Evolutionary conservation across 2,797 vertebrate genomes (phyloP).

Genomic region (Silurus aristotelis): DNA sequence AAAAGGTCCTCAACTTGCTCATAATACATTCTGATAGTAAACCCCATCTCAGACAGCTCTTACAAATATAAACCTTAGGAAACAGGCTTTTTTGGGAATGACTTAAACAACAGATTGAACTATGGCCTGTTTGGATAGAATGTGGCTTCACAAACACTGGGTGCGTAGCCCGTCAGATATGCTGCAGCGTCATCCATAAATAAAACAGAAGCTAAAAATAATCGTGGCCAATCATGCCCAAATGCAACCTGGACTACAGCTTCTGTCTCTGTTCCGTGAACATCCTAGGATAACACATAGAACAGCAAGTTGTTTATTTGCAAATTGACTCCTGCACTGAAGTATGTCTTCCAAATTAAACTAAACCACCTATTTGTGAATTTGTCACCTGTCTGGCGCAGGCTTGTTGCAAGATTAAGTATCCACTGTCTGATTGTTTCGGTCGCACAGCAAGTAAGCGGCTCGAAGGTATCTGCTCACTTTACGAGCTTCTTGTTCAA

Average conservation of each 20-base stretch:
- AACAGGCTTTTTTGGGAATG: not conserved
- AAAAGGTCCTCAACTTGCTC: not conserved
- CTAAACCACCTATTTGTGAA: not conserved
- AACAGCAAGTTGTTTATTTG: not conserved
- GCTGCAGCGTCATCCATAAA: not conserved
- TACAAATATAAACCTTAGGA: not conserved
- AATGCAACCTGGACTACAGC: not conserved
- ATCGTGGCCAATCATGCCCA: not conserved
- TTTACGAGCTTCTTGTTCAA: not conserved
- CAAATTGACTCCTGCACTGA: not conserved
- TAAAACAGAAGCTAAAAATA: not conserved
- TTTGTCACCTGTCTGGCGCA: not conserved
- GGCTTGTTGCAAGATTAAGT: not conserved
- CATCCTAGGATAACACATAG: not conserved
- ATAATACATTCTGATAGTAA: not conserved
- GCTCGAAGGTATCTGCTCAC: not conserved
- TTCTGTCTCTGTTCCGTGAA: not conserved
- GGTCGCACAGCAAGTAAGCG: not conserved
- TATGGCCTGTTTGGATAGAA: not conserved
- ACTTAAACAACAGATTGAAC: not conserved
- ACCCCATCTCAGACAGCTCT: not conserved
- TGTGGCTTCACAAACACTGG: not conserved
- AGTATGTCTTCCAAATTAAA: not conserved
- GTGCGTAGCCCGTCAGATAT: not conserved
- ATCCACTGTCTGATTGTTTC: not conserved